phyloP scores from a whole-genome alignment of 35 echinoderm and acorn worm genomes.

The Ophioderma brevispina region DNA sequence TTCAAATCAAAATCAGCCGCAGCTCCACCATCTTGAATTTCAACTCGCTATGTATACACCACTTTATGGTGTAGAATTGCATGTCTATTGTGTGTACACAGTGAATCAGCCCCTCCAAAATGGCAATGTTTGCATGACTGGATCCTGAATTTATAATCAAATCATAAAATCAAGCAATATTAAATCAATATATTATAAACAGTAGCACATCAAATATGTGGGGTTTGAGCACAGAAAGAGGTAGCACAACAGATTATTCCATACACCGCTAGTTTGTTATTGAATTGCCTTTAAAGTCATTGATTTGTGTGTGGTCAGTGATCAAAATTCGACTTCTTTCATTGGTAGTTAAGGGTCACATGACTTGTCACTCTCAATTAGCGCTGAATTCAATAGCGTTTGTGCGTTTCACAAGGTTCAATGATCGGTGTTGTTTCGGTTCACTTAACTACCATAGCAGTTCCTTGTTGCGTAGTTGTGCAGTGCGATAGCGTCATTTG shows the following conservation, averaged over 20 bases:
- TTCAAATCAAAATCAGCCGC: not conserved
- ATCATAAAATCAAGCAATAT: not conserved
- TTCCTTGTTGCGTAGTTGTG: too few species aligned
- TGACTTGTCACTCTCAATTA: not conserved
- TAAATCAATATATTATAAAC: not conserved
- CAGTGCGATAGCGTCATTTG: too few species aligned
- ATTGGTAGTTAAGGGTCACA: not conserved
- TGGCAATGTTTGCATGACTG: not conserved
- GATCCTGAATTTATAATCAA: not conserved
- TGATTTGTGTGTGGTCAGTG: not conserved
- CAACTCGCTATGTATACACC: not conserved
- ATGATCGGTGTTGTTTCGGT: not conserved
- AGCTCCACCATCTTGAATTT: not conserved
- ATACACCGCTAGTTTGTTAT: not conserved
- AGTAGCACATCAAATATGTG: not conserved
- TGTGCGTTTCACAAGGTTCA: not conserved
- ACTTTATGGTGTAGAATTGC: not conserved
- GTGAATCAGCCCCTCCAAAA: slow-evolving; percentile 2
- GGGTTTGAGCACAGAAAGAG: too few species aligned
- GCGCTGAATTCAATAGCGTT: slow-evolving; percentile 4
- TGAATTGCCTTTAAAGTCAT: not conserved
- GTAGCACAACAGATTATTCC: not conserved
- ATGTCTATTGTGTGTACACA: not conserved
- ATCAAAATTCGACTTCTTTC: not conserved
- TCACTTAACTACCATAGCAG: not conserved